A percentile compares a stretch with the other conserved stretches of the same genome.
Conservation (phyloP, 2,888 invertebrate species). For the Pomacea canaliculata region DNA sequence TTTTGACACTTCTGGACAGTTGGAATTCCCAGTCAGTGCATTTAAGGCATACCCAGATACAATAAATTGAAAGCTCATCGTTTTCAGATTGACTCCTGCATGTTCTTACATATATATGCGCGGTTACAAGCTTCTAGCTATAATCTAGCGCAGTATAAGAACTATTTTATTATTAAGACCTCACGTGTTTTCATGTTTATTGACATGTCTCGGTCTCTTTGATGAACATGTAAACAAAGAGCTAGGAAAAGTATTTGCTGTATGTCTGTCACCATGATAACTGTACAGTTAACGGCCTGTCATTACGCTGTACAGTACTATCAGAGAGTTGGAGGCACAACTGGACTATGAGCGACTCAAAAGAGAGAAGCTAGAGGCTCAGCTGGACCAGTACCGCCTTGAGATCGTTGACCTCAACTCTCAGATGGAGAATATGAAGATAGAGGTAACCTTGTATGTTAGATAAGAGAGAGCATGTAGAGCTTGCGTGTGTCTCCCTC, state of each 20-base stretch:
- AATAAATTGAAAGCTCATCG: too few relatives aligned
- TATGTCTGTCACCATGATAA: too few relatives aligned
- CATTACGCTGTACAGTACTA: conserved; percentile 57
- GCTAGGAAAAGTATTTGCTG: background rate
- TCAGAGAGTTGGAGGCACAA: conserved; percentile 67
- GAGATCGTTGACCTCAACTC: conserved; percentile 64
- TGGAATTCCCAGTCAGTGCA: too few relatives aligned
- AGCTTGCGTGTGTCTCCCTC: background rate
- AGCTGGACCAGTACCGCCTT: conserved; percentile 66
- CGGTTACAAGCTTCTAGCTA: background rate
- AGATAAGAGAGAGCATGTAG: background rate
- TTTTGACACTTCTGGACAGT: too few relatives aligned
- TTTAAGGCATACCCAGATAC: too few relatives aligned
- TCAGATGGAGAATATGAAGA: conserved; percentile 45
- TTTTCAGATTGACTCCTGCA: too few relatives aligned
- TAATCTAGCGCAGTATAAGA: background rate
- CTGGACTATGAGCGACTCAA: conserved; percentile 68
- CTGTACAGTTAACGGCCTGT: too few relatives aligned
- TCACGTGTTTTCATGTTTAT: background rate
- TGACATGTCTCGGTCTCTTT: background rate
- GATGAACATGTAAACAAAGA: background rate
- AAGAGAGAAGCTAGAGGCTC: conserved; percentile 68
- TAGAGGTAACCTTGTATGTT: background rate
- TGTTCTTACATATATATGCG: too few relatives aligned
- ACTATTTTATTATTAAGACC: background rate